Conservation (phyloP, 1,140 invertebrate genomes). For the Drosophila aff. region DNA sequence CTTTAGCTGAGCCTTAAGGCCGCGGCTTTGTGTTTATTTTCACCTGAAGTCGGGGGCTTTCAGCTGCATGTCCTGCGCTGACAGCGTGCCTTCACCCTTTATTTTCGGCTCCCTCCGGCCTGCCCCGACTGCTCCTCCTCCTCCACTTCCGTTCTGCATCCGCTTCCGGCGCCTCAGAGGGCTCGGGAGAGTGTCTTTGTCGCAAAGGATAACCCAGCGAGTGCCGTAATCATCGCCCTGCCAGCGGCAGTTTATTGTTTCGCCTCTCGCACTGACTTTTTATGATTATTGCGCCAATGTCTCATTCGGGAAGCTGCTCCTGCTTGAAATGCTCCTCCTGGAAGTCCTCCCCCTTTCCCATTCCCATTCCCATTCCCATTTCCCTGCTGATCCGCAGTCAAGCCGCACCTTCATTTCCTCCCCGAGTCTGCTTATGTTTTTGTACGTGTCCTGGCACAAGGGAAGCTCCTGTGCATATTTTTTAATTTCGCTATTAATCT, state of each 20-base stretch:
- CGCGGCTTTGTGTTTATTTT: constrained; percentile 2
- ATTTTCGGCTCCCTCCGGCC: constrained; percentile 15
- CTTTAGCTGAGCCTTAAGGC: neutral
- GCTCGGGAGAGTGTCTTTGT: neutral
- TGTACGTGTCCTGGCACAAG: constrained; percentile 33
- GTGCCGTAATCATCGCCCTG: constrained; percentile 61
- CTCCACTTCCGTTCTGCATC: constrained; percentile 55
- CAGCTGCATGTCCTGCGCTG: constrained; percentile 13
- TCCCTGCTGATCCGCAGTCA: constrained; percentile 1
- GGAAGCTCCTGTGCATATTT: constrained; percentile 15
- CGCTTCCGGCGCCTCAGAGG: constrained; percentile 44
- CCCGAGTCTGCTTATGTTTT: constrained; percentile 20
- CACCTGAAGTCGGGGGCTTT: neutral
- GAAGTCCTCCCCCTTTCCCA: no score
- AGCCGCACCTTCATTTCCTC: constrained; percentile 29
- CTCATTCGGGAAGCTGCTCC: constrained; percentile 25
- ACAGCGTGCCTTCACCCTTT: constrained; percentile 25
- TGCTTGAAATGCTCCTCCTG: neutral
- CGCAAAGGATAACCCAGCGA: constrained; percentile 13
- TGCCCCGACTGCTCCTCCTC: constrained; percentile 14
- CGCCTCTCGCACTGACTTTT: constrained; percentile 69
- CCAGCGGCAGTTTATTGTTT: constrained; percentile 68
- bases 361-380: neutral
- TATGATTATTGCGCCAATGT: constrained; percentile 75
- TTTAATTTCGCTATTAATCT: constrained; percentile 16